These are phyloP conservation scores for Lagodon rhomboides DNA, from an alignment of 2,797 vertebrate genomes.

Conservation along the genomic window DNA sequence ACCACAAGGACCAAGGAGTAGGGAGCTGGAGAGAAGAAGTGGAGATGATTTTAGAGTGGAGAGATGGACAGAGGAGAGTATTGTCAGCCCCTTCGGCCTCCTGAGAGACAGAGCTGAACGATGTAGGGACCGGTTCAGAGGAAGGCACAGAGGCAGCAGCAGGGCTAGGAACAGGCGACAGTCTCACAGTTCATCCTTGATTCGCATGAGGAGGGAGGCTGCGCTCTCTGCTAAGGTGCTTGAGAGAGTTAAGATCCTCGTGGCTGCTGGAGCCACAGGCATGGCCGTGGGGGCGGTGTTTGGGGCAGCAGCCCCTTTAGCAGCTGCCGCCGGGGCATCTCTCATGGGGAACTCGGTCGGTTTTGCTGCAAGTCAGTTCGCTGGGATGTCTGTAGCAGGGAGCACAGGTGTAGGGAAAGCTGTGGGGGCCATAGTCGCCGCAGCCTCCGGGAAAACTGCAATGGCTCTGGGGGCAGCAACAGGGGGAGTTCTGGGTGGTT, in stretches of 20 bases:
- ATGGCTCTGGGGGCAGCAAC: slow-evolving; percentile 78
- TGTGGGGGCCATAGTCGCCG: slow-evolving; percentile 78
- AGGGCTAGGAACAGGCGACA: slow-evolving; percentile 25
- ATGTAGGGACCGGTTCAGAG: slow-evolving; percentile 44
- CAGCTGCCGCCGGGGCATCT: slow-evolving; percentile 78
- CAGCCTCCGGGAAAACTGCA: slow-evolving; percentile 77
- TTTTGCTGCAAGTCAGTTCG: slow-evolving; percentile 73
- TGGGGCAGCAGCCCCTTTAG: slow-evolving; percentile 80
- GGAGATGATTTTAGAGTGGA: slow-evolving; percentile 52
- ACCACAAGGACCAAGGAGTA: slow-evolving; percentile 23
- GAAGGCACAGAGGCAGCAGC: slow-evolving; percentile 7
- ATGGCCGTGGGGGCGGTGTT: slow-evolving; percentile 80
- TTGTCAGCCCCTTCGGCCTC: slow-evolving; percentile 31
- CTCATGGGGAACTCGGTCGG: slow-evolving; percentile 75
- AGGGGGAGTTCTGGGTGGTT: slow-evolving; percentile 81
- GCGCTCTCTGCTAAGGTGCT: slow-evolving; percentile 80
- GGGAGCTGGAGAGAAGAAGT: slow-evolving; percentile 21
- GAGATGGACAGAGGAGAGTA: slow-evolving; percentile 63
- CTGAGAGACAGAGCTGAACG: slow-evolving; percentile 45
- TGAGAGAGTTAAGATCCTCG: slow-evolving; percentile 76
- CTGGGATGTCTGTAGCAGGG: slow-evolving; percentile 72
- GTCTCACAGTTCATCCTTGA: slow-evolving; percentile 44
- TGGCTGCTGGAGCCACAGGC: slow-evolving; percentile 81
- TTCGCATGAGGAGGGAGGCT: slow-evolving; percentile 66
- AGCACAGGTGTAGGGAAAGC: slow-evolving; percentile 75